Conservation (phyloP, 2,113 vertebrate species). For the Acrocephalus arundinaceus region DNA sequence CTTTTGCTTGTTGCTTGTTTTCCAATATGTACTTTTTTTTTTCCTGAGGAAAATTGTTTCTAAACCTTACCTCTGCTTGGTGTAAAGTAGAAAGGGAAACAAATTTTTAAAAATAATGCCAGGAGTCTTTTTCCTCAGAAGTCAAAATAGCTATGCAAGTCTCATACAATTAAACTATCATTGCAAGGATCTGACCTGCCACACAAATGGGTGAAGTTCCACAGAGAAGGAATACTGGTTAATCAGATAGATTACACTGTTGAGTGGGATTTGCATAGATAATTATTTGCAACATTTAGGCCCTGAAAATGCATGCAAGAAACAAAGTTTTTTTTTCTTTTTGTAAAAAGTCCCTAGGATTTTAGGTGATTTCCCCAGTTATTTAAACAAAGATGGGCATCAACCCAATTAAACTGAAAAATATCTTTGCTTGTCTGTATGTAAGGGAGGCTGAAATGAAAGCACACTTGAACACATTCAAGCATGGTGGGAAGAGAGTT, state of each 20-base stretch:
- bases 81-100: neutral
- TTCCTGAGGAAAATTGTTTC: neutral
- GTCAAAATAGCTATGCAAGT: neutral
- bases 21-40: neutral
- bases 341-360: neutral
- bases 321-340: neutral
- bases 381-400: neutral
- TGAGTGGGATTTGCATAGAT: neutral
- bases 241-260: neutral
- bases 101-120: neutral
- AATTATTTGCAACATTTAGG: neutral
- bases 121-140: neutral
- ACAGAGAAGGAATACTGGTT: neutral
- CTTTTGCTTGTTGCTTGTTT: neutral
- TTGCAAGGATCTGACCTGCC: neutral
- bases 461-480: neutral
- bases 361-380: neutral
- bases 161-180: neutral
- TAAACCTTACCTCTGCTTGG: neutral
- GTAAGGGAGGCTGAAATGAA: neutral
- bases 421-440: neutral
- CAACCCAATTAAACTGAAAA: constrained; percentile 23
- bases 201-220: neutral
- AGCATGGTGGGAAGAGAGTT: neutral
- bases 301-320: neutral